phyloP scores from a whole-genome alignment of 30 jellyfish, hydroid and myxozoan species.

The Hydra vulgaris region DNA sequence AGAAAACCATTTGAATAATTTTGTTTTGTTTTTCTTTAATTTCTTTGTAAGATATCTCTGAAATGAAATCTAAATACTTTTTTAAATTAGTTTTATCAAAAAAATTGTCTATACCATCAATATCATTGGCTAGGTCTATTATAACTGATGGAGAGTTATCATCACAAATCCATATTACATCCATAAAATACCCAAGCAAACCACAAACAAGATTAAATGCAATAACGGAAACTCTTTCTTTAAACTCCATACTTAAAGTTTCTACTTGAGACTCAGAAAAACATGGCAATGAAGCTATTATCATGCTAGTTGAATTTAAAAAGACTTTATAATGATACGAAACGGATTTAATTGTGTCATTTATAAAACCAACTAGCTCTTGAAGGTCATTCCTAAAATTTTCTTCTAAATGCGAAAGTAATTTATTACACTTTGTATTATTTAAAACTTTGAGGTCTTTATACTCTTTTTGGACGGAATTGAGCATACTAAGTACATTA shows the following conservation, averaged over 20 bases:
- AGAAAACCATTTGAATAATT: not conserved
- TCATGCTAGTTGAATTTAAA: not conserved
- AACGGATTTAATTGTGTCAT: not conserved
- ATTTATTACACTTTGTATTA: not conserved
- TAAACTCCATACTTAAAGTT: not conserved
- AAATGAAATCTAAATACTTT: not conserved
- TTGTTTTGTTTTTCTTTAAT: not conserved
- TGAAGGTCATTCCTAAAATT: not conserved
- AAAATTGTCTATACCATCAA: not conserved
- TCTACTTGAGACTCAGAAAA: not conserved
- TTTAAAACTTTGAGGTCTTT: not conserved
- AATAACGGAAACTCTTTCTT: not conserved
- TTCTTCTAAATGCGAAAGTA: not conserved
- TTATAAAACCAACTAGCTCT: not conserved
- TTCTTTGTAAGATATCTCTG: not conserved
- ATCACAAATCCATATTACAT: not conserved
- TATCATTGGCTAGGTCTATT: not conserved
- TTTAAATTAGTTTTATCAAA: not conserved
- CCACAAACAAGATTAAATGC: not conserved
- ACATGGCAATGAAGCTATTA: not conserved
- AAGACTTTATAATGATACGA: not conserved
- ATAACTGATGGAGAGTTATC: not conserved
- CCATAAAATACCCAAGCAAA: not conserved
- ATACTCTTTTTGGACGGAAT: not conserved
- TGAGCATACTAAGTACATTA: not conserved